Evolutionary conservation across 30 jellyfish, hydroid and myxozoan genomes (phyloP).

Genomic region (Hydractinia symbiolongicarpus): DNA sequence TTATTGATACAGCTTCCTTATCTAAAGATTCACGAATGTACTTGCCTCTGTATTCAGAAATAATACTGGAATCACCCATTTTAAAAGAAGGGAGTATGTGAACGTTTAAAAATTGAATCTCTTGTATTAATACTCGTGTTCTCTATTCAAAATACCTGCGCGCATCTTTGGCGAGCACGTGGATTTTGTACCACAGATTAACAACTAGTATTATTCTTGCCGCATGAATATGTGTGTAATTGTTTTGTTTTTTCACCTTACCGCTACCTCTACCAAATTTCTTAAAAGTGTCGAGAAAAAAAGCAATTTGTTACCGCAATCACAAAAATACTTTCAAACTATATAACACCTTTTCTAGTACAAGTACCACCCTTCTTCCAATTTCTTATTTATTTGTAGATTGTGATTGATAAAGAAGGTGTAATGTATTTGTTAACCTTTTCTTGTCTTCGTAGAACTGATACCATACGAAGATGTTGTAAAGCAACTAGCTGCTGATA

Average conservation of each 20-base stretch:
- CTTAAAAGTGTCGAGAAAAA: too few relatives aligned
- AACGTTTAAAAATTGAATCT: not conserved
- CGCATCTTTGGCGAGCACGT: too few relatives aligned
- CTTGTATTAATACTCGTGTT: not conserved
- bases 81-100: slow-evolving; percentile 75
- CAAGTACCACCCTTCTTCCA: too few relatives aligned
- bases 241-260: too few relatives aligned
- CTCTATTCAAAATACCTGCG: not conserved
- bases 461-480: slow-evolving; percentile 91
- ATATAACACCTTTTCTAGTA: too few relatives aligned
- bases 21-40: slow-evolving; percentile 65
- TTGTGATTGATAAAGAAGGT: not conserved
- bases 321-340: too few relatives aligned
- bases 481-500: slow-evolving; percentile 86
- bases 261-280: too few relatives aligned
- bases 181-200: too few relatives aligned
- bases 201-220: too few relatives aligned
- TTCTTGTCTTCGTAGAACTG: slow-evolving; percentile 33
- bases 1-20: slow-evolving; percentile 53
- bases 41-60: slow-evolving; percentile 76
- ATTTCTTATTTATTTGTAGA: too few relatives aligned
- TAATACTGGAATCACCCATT: slow-evolving; percentile 86
- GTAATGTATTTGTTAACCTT: not conserved
- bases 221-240: too few relatives aligned
- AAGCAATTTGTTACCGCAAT: too few relatives aligned